A percentile compares a stretch with the other conserved stretches of the same genome.
phyloP scores from a whole-genome alignment of 2,797 vertebrate species.

The Coluber constrictor region DNA sequence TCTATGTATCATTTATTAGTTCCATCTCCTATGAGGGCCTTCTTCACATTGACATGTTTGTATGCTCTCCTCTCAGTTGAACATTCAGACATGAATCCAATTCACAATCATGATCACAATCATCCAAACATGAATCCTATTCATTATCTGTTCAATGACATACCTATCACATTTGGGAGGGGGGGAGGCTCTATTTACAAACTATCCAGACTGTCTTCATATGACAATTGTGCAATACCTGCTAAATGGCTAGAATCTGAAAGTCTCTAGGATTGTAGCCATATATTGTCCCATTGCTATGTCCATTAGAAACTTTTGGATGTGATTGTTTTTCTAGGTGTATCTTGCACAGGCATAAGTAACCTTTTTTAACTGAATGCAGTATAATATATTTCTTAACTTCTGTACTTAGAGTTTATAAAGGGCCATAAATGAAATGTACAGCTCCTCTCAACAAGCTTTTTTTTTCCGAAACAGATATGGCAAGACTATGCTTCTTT shows the following conservation, averaged over 20 bases:
- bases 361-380: not conserved
- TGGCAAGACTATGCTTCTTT: constrained; percentile 21
- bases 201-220: not conserved
- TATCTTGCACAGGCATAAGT: not conserved
- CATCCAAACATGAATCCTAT: not conserved
- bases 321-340: not conserved
- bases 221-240: not conserved
- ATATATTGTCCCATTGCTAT: not conserved
- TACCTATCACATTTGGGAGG: not conserved
- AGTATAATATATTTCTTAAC: not conserved
- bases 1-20: not conserved
- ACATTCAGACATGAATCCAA: not conserved
- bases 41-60: not conserved
- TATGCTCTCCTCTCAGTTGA: not conserved
- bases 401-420: fast-evolving
- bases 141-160: not conserved
- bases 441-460: not conserved
- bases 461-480: not conserved
- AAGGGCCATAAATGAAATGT: fast-evolving
- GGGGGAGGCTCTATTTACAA: not conserved
- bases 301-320: not conserved
- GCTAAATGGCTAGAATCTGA: not conserved
- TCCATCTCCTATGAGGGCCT: not conserved
- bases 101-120: not conserved
- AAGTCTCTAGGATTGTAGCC: not conserved